A percentile compares a stretch with the other conserved stretches of the same genome.
These are phyloP conservation scores for Ligdia adustata DNA, from an alignment of 2,888 invertebrate species.

Conservation along the genomic window DNA sequence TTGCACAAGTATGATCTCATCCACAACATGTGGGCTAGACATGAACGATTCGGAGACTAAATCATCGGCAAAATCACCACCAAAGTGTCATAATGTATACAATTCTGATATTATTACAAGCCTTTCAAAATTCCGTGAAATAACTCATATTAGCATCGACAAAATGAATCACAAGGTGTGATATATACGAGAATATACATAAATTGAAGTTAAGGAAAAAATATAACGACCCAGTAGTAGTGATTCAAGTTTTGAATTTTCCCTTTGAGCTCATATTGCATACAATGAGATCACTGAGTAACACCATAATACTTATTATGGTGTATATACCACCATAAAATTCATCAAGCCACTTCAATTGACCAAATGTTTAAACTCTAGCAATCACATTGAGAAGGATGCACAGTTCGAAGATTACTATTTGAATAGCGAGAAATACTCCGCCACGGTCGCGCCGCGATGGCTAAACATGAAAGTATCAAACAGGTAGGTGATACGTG, in stretches of 20 bases:
- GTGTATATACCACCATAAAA: not conserved
- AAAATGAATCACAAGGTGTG: constrained; percentile 7
- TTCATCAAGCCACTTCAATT: not conserved
- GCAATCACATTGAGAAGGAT: no score
- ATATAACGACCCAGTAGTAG: constrained; percentile 6
- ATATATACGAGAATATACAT: no score
- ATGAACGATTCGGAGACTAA: constrained; percentile 34
- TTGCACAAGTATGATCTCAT: constrained; percentile 54
- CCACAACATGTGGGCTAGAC: constrained; percentile 50
- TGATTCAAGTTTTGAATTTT: constrained; percentile 21
- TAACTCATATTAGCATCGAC: constrained; percentile 1
- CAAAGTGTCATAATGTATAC: constrained; percentile 35
- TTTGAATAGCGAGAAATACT: constrained; percentile 14
- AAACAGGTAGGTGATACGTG: constrained; percentile 21
- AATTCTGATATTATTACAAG: constrained; percentile 14
- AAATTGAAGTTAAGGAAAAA: constrained; percentile 11
- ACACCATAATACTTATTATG: not conserved
- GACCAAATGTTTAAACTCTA: no score
- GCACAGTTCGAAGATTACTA: not conserved
- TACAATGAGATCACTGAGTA: constrained; percentile 15
- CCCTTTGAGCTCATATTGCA: constrained; percentile 20
- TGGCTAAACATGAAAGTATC: constrained; percentile 35
- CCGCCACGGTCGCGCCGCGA: constrained; percentile 14
- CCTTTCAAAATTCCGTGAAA: constrained; percentile 7
- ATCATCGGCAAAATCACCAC: constrained; percentile 10